Percentiles rank a stretch among this genome's conserved stretches.
These are phyloP conservation scores for Dasyprocta punctata DNA, from an alignment of 2,113 vertebrate species.

Conservation along the genomic window DNA sequence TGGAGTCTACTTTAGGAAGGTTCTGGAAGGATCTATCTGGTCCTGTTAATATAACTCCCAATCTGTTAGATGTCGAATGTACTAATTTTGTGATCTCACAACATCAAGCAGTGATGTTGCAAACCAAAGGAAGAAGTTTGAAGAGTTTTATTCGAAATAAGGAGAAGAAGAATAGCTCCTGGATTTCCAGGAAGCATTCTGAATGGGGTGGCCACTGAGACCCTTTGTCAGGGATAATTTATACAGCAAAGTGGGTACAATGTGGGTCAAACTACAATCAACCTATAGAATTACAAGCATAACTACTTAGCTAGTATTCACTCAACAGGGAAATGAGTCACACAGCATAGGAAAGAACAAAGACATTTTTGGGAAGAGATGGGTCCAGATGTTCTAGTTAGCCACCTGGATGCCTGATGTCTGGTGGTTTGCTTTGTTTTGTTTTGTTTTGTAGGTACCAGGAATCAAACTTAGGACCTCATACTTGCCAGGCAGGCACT, in stretches of 20 bases:
- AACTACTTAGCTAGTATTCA: background rate
- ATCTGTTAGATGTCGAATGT: background rate
- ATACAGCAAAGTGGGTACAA: background rate
- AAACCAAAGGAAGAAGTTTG: background rate
- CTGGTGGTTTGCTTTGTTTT: no score
- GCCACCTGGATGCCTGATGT: background rate
- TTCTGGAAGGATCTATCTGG: background rate
- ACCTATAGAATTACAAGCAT: background rate
- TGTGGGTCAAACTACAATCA: background rate
- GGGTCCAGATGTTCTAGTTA: background rate
- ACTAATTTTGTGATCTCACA: background rate
- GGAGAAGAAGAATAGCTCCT: background rate
- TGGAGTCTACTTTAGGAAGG: background rate
- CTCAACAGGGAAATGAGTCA: background rate
- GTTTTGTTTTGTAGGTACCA: no score
- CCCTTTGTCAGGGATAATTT: background rate
- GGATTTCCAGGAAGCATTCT: background rate
- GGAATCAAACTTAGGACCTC: no score
- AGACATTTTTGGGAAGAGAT: background rate
- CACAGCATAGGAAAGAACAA: background rate
- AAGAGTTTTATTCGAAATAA: background rate
- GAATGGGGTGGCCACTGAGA: background rate
- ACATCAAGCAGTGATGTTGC: background rate
- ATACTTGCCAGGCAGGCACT: no score
- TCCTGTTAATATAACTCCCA: background rate